phyloP scores from a whole-genome alignment of 2,113 vertebrate species.

The Dicerorhinus sumatrensis region DNA sequence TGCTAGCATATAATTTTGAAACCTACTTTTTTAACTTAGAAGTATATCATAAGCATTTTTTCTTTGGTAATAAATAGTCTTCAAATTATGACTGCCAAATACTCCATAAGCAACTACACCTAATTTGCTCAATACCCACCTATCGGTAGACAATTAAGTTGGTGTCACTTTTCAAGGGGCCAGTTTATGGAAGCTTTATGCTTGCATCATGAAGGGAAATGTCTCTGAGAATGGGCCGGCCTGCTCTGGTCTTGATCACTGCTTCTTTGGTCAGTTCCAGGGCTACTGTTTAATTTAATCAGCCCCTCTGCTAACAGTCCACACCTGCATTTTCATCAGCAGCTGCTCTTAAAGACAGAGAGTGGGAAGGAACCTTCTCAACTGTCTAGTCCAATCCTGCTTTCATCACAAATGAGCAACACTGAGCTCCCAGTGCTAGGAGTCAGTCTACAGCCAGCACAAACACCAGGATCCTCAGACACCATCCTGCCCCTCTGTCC shows the following conservation, averaged over 20 bases:
- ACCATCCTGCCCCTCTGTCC: background rate
- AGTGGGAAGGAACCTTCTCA: background rate
- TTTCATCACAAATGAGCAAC: background rate
- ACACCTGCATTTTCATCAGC: background rate
- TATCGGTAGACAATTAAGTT: background rate
- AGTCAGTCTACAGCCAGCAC: background rate
- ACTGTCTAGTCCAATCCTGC: background rate
- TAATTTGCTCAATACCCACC: background rate
- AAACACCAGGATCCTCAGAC: background rate
- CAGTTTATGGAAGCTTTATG: background rate
- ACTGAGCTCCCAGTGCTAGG: background rate
- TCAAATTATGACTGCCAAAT: background rate
- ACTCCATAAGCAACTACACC: background rate
- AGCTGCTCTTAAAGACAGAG: background rate
- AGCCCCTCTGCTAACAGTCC: background rate
- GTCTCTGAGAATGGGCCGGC: background rate
- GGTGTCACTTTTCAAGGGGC: background rate
- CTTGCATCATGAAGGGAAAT: background rate
- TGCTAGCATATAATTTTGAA: background rate
- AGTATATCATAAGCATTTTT: background rate
- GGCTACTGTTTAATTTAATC: background rate
- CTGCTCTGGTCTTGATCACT: background rate
- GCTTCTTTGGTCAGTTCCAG: background rate
- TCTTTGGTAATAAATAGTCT: background rate
- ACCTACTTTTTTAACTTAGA: slow-evolving; percentile 1